phyloP scores from a whole-genome alignment of 2,113 vertebrate genomes.

The Vanacampus margaritifer region DNA sequence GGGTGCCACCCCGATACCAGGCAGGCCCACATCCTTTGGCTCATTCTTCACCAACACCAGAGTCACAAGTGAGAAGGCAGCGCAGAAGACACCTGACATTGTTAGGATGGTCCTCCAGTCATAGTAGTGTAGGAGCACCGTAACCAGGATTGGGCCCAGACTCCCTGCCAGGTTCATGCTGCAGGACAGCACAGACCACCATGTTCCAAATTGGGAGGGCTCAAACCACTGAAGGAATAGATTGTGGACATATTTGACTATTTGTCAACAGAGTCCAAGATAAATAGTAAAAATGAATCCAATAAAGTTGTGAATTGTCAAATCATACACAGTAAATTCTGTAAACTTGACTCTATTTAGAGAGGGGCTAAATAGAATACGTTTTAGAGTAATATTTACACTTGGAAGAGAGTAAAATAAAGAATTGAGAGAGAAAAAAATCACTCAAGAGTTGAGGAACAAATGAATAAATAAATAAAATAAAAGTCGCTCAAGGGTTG shows the following conservation, averaged over 20 bases:
- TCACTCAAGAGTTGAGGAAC: too few species aligned
- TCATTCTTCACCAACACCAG: conserved; percentile 86
- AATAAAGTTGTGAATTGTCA: background rate
- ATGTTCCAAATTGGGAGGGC: conserved; percentile 96
- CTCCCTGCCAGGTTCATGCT: conserved; percentile 97
- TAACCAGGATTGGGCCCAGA: conserved; percentile 86
- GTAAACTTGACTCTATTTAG: too few species aligned
- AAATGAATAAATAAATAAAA: too few species aligned
- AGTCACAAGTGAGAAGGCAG: conserved; percentile 80
- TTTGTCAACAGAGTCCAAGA: background rate
- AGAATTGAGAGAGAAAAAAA: too few species aligned
- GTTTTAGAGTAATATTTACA: too few species aligned
- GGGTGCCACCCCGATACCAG: conserved; percentile 74
- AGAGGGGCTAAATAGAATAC: too few species aligned
- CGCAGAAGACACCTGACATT: conserved; percentile 81
- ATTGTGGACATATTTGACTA: background rate
- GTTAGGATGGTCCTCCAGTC: conserved; percentile 87
- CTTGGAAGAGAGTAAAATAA: too few species aligned
- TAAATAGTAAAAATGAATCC: background rate
- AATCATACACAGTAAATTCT: too few species aligned
- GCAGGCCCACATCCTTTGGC: conserved; percentile 87
- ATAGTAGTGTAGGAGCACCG: conserved; percentile 83
- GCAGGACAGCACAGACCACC: conserved; percentile 93
- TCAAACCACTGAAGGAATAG: conserved; percentile 85
- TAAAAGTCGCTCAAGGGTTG: too few species aligned